Evolutionary conservation across 2,113 vertebrate species (phyloP).

Genomic region (Perca fluviatilis): DNA sequence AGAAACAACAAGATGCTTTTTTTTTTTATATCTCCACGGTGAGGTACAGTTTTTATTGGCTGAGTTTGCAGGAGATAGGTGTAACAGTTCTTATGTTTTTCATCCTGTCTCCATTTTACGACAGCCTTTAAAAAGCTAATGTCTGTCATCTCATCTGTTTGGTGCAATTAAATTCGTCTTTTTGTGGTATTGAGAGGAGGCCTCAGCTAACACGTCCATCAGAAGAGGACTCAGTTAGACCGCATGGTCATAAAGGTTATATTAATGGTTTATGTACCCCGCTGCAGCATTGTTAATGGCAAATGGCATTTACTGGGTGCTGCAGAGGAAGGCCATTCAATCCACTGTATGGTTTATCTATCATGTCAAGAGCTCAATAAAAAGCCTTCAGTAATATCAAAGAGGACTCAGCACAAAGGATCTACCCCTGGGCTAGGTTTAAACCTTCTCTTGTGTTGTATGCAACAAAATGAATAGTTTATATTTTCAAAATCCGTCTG

Average conservation of each 20-base stretch:
- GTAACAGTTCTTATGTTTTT: constrained; percentile 58
- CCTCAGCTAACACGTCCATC: constrained; percentile 73
- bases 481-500: constrained; percentile 79
- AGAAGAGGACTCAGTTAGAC: constrained; percentile 79
- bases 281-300: constrained; percentile 84
- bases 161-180: constrained; percentile 82
- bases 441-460: constrained; percentile 79
- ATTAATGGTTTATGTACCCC: constrained; percentile 85
- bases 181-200: constrained; percentile 74
- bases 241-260: constrained; percentile 81
- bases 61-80: constrained; percentile 63
- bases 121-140: constrained; percentile 79
- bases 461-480: constrained; percentile 82
- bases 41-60: constrained; percentile 64
- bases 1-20: constrained; percentile 36
- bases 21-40: neutral
- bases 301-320: constrained; percentile 84
- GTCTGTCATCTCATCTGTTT: constrained; percentile 82
- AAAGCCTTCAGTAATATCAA: constrained; percentile 84
- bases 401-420: constrained; percentile 80
- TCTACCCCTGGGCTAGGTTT: constrained; percentile 81
- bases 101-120: constrained; percentile 74
- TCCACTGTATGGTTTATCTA: constrained; percentile 84
- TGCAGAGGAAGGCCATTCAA: constrained; percentile 81
- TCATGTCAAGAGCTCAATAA: constrained; percentile 85